Percentiles rank a stretch among this genome's conserved stretches.
These are phyloP conservation scores for Dicrostonyx torquatus DNA, from an alignment of 2,797 vertebrate species.

Conservation along the genomic window DNA sequence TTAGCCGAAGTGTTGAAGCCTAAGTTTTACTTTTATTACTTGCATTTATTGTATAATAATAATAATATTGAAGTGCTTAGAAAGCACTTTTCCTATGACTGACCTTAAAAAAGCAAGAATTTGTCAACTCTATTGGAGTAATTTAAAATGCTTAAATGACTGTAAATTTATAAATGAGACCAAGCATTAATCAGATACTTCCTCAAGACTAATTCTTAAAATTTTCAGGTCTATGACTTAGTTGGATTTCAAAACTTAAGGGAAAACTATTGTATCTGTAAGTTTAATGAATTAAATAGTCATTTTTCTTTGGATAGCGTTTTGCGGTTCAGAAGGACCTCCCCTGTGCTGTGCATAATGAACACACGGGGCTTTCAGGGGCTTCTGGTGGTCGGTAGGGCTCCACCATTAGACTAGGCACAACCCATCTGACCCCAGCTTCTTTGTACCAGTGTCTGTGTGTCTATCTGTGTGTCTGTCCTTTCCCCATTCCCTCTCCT, in stretches of 20 bases:
- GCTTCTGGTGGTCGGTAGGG: neutral
- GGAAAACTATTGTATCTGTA: neutral
- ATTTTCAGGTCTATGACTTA: neutral
- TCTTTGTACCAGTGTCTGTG: neutral
- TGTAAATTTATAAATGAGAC: neutral
- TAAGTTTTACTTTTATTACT: slow-evolving; percentile 3
- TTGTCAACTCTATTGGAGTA: neutral
- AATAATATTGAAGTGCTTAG: neutral
- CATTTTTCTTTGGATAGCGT: neutral
- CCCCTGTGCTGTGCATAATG: neutral
- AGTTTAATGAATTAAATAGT: neutral
- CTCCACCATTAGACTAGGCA: neutral
- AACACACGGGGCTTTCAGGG: neutral
- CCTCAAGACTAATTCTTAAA: slow-evolving; percentile 37
- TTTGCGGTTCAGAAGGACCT: neutral
- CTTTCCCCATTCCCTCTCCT: neutral
- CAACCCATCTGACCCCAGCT: neutral
- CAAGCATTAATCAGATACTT: neutral
- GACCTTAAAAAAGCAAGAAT: neutral
- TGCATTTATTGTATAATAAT: neutral
- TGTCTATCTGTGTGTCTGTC: neutral
- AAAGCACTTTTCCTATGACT: neutral
- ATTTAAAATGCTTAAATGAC: neutral
- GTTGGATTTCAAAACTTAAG: slow-evolving; percentile 32
- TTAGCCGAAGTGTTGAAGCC: neutral